A percentile compares a stretch with the other conserved stretches of the same genome.
These are phyloP conservation scores for Poeciliopsis prolifica DNA, from an alignment of 2,113 vertebrate genomes.

Conservation along the genomic window DNA sequence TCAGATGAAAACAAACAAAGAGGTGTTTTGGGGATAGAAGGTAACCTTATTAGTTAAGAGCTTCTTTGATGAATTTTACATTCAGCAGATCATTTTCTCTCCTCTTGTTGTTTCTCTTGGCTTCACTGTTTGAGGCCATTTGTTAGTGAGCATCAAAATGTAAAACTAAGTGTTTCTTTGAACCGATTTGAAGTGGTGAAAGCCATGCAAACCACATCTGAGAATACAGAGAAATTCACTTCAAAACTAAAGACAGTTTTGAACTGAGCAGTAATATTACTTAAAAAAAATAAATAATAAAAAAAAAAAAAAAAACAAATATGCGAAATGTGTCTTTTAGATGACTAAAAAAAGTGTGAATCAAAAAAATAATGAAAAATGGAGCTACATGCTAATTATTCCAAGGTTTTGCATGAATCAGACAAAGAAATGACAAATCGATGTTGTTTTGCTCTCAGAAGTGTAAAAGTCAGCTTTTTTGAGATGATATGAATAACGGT, in stretches of 20 bases:
- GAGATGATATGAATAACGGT: no score
- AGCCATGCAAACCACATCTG: neutral
- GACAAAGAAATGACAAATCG: neutral
- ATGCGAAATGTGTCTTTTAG: neutral
- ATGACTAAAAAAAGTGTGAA: neutral
- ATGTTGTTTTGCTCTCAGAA: neutral
- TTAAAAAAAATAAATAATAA: no score
- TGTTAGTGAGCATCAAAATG: no score
- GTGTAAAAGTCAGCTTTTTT: no score
- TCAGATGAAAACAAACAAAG: slow-evolving; percentile 92
- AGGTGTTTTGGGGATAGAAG: slow-evolving; percentile 92
- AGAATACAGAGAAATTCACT: neutral
- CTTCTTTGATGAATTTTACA: neutral
- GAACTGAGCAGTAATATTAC: neutral
- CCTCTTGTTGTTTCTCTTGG: neutral
- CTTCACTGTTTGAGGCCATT: neutral
- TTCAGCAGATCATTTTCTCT: neutral
- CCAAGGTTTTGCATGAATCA: no score
- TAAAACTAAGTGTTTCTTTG: neutral
- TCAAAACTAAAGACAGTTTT: neutral
- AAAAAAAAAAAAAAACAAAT: neutral
- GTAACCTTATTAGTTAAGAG: slow-evolving; percentile 72
- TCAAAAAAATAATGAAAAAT: neutral
- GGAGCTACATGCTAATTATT: no score
- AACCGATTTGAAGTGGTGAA: neutral